phyloP scores from a whole-genome alignment of 2,797 vertebrate species.

The Trachops cirrhosus region DNA sequence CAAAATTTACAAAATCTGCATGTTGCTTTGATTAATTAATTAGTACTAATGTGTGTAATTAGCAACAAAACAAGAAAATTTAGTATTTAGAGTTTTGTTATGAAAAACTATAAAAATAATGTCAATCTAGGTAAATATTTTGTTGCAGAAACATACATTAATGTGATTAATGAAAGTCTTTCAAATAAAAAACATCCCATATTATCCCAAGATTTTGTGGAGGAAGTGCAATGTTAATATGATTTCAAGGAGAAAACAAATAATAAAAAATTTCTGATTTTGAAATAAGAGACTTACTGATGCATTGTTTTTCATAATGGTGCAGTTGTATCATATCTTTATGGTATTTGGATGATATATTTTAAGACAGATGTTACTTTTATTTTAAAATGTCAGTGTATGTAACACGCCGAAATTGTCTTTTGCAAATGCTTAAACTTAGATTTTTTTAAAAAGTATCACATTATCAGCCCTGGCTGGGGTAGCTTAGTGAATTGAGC shows the following conservation, averaged over 20 bases:
- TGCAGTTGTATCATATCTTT: not conserved
- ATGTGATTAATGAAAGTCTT: not conserved
- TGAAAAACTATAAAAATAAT: constrained; percentile 3
- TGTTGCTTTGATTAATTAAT: not conserved
- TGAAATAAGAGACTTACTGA: not conserved
- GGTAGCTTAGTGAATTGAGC: too few species aligned
- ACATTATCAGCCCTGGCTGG: not conserved
- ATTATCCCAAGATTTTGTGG: not conserved
- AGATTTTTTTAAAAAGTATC: not conserved
- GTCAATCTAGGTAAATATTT: not conserved
- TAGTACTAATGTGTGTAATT: not conserved
- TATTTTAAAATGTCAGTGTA: not conserved
- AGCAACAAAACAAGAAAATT: not conserved
- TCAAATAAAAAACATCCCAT: not conserved
- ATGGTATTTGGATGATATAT: not conserved
- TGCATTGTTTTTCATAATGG: not conserved
- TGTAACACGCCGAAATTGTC: not conserved
- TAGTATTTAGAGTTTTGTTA: not conserved
- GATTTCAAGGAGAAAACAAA: not conserved
- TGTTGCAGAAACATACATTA: not conserved
- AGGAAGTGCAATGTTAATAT: not conserved
- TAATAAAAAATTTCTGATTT: not conserved
- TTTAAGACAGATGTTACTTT: not conserved
- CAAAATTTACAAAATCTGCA: not conserved
- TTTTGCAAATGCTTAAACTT: not conserved